These are phyloP conservation scores for Baronia brevicornis DNA, from an alignment of 2,888 invertebrate genomes.

Conservation along the genomic window DNA sequence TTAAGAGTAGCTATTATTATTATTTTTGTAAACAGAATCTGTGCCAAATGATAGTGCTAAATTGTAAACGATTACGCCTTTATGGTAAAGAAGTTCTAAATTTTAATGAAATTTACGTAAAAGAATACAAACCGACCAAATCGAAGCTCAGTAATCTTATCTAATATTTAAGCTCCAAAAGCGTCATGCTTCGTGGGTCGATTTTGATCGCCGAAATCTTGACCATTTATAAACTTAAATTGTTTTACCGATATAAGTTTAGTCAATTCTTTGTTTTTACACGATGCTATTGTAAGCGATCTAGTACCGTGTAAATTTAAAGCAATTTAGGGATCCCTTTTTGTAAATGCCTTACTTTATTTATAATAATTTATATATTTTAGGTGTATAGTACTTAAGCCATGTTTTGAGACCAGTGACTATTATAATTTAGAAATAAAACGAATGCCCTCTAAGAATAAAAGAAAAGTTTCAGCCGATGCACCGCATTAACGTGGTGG, in stretches of 20 bases:
- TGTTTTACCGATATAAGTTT: conserved; percentile 73
- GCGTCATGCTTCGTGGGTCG: conserved; percentile 57
- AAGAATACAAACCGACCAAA: conserved; percentile 50
- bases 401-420: conserved; percentile 75
- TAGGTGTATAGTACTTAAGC: conserved; percentile 77
- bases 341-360: conserved; percentile 76
- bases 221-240: conserved; percentile 69
- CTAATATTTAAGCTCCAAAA: conserved; percentile 9
- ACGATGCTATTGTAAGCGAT: conserved; percentile 46
- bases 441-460: conserved; percentile 46
- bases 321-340: conserved; percentile 69
- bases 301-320: conserved; percentile 69
- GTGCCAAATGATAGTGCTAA: conserved; percentile 74
- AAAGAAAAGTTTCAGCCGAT: conserved; percentile 58
- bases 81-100: conserved; percentile 59
- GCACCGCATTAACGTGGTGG: conserved; percentile 24
- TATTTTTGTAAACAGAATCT: conserved; percentile 57
- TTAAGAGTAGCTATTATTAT: conserved; percentile 49
- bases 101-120: conserved; percentile 42
- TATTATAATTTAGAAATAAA: conserved; percentile 72
- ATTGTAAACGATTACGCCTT: conserved; percentile 65
- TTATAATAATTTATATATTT: conserved; percentile 76
- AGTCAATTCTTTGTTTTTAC: conserved; percentile 71
- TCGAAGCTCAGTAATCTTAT: conserved; percentile 40
- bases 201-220: conserved; percentile 71